Evolutionary conservation across 2,888 invertebrate genomes (phyloP).

Genomic region (Microctonus hyperodae): DNA sequence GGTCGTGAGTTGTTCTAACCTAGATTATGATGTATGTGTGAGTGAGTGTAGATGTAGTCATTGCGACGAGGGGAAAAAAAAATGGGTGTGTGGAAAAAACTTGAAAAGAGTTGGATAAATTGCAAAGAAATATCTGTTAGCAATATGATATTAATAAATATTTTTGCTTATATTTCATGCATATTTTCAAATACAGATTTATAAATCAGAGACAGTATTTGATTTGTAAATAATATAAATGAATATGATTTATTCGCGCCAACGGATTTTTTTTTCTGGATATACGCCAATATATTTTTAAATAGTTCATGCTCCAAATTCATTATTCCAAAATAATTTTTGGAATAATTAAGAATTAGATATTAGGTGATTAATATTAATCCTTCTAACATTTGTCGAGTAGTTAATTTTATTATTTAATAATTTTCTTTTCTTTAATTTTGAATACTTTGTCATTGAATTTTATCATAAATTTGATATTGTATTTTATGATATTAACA

Average conservation of each 20-base stretch:
- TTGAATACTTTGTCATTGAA: no score
- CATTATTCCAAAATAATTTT: no score
- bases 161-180: neutral
- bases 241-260: neutral
- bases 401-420: no score
- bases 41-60: neutral
- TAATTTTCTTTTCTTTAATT: no score
- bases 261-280: neutral
- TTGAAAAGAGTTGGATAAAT: neutral
- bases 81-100: neutral
- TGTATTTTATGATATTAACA: no score
- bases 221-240: neutral
- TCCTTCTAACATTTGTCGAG: no score
- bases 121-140: neutral
- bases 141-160: neutral
- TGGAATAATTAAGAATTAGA: no score
- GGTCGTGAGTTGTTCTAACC: conserved; percentile 41
- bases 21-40: conserved; percentile 24
- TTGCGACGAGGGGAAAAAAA: neutral
- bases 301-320: neutral
- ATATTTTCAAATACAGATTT: neutral
- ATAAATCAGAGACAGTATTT: neutral
- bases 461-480: no score
- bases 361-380: no score
- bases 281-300: neutral